These are phyloP conservation scores for Datnioides undecimradiatus DNA, from an alignment of 2,113 vertebrate species.

Conservation along the genomic window DNA sequence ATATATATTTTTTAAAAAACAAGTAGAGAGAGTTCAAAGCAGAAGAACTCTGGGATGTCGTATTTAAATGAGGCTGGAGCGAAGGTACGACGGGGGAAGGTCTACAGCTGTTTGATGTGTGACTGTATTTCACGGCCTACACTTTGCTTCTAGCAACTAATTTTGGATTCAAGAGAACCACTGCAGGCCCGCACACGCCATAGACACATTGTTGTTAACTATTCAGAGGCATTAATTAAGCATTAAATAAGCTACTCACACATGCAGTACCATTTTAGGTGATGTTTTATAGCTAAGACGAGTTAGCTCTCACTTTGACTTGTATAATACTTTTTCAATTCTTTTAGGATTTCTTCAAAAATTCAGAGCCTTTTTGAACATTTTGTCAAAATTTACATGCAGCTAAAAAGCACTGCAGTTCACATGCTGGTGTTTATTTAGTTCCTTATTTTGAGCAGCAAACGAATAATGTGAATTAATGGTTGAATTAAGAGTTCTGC, in stretches of 20 bases:
- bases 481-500: slow-evolving; percentile 6
- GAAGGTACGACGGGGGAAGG: slow-evolving; percentile 18
- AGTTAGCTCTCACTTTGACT: neutral
- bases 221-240: slow-evolving; percentile 32
- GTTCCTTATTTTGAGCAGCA: slow-evolving; percentile 30
- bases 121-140: slow-evolving; percentile 27
- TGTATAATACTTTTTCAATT: neutral
- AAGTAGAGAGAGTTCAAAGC: slow-evolving; percentile 49
- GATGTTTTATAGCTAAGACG: neutral
- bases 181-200: neutral
- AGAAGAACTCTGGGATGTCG: slow-evolving; percentile 8
- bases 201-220: slow-evolving; percentile 2
- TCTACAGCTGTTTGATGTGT: slow-evolving; percentile 55
- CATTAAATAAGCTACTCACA: neutral
- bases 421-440: neutral
- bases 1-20: slow-evolving; percentile 38
- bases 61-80: slow-evolving; percentile 62
- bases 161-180: slow-evolving; percentile 32
- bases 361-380: neutral
- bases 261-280: neutral
- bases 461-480: slow-evolving; percentile 41
- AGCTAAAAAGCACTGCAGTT: slow-evolving; percentile 3
- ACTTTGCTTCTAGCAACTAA: slow-evolving; percentile 37
- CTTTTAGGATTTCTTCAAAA: neutral
- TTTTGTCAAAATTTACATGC: neutral